Conservation (phyloP, 2,797 vertebrate genomes). For the Yasuhikotakia modesta region DNA sequence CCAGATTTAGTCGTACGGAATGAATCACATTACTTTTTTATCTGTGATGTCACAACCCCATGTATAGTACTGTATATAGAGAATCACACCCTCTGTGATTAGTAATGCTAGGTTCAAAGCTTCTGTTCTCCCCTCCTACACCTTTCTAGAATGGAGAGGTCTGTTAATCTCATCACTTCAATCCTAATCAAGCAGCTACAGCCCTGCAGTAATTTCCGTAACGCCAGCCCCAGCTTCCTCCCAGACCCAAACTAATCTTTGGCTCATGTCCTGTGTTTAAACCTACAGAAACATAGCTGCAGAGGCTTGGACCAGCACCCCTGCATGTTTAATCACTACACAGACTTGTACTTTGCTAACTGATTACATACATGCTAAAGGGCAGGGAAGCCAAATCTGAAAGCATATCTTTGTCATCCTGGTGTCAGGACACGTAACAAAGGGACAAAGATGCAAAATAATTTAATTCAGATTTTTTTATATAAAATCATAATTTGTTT, state of each 20-base stretch:
- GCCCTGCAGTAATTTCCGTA: slow-evolving; percentile 60
- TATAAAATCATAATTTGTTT: neutral
- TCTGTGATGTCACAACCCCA: slow-evolving; percentile 40
- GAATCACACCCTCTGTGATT: slow-evolving; percentile 31
- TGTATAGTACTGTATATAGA: slow-evolving; percentile 15
- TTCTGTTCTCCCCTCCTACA: slow-evolving; percentile 26
- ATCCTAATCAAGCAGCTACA: slow-evolving; percentile 60
- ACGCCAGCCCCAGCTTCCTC: slow-evolving; percentile 54
- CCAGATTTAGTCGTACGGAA: neutral
- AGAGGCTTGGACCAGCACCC: slow-evolving; percentile 22
- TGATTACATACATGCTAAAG: neutral
- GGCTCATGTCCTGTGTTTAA: slow-evolving; percentile 53
- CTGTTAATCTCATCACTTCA: slow-evolving; percentile 57
- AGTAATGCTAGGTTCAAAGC: slow-evolving; percentile 48
- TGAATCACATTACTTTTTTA: slow-evolving; percentile 20
- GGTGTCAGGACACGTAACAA: neutral
- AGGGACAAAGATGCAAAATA: neutral
- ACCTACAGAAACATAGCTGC: slow-evolving; percentile 29
- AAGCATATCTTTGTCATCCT: neutral
- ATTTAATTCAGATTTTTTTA: too few relatives aligned
- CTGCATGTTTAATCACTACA: slow-evolving; percentile 39
- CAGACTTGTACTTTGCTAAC: slow-evolving; percentile 31
- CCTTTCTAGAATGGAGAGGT: slow-evolving; percentile 10
- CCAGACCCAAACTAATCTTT: slow-evolving; percentile 47
- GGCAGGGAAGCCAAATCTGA: neutral